Evolutionary conservation across 1,140 invertebrate genomes (phyloP).

Genomic region (Ceratoteleas bidentatus): DNA sequence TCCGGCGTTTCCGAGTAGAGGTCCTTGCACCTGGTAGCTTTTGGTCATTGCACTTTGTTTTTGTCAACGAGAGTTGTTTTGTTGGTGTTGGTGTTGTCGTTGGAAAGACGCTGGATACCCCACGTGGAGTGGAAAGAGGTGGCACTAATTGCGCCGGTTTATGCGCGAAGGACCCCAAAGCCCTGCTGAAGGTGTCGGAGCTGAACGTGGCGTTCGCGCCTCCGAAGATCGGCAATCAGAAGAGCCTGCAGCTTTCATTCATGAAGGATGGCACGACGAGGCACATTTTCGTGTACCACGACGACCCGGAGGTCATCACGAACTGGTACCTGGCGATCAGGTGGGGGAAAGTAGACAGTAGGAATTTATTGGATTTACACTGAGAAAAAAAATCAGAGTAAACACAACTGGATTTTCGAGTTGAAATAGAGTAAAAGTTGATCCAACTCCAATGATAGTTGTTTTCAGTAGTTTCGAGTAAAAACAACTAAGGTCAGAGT

Average conservation of each 20-base stretch:
- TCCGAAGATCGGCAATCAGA: slow-evolving; percentile 89
- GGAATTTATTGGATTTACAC: too few relatives aligned
- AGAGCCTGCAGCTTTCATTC: slow-evolving; percentile 91
- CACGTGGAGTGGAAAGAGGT: background rate
- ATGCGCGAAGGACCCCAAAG: slow-evolving; percentile 87
- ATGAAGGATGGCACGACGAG: slow-evolving; percentile 91
- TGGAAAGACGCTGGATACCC: slow-evolving; percentile 11
- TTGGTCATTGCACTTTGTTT: too few relatives aligned
- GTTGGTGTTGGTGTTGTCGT: too few relatives aligned
- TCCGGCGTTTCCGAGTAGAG: slow-evolving; percentile 18
- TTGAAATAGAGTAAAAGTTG: too few relatives aligned
- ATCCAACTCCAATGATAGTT: too few relatives aligned
- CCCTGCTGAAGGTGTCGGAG: slow-evolving; percentile 89
- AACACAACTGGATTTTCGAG: too few relatives aligned
- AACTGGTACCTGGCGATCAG: slow-evolving; percentile 95
- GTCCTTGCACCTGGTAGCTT: too few relatives aligned
- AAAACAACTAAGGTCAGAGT: too few relatives aligned
- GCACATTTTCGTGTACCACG: slow-evolving; percentile 93
- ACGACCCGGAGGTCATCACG: slow-evolving; percentile 91
- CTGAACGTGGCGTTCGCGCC: slow-evolving; percentile 93
- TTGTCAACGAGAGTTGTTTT: too few relatives aligned
- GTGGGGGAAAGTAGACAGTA: background rate
- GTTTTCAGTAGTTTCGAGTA: too few relatives aligned
- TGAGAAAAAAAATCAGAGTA: too few relatives aligned
- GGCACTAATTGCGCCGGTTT: slow-evolving; percentile 60